Conservation (phyloP, 2,113 vertebrate genomes). For the Nannobrachium achirus region DNA sequence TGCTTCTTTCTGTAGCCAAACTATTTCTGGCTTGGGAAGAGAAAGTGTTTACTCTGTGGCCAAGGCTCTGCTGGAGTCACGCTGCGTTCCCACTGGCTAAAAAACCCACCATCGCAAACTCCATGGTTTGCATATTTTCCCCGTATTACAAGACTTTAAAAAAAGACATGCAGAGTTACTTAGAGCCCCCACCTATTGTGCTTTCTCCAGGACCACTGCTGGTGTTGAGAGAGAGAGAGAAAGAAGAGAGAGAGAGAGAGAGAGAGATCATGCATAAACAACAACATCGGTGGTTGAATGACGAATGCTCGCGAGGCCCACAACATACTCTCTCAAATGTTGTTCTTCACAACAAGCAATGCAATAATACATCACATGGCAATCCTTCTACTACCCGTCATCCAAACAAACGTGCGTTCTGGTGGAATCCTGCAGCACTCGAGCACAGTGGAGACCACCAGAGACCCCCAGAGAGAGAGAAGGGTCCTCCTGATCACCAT, state of each 20-base stretch:
- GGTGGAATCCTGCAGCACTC: slow-evolving; percentile 24
- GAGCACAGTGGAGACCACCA: not conserved
- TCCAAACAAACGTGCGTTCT: slow-evolving; percentile 11
- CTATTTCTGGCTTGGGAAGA: slow-evolving; percentile 84
- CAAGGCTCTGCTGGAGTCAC: slow-evolving; percentile 75
- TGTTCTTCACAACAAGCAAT: slow-evolving; percentile 45
- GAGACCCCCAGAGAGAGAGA: not conserved
- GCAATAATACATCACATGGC: slow-evolving; percentile 26
- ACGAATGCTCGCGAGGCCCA: slow-evolving; percentile 57
- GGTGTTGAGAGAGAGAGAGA: slow-evolving; percentile 43
- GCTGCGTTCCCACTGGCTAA: slow-evolving; percentile 80
- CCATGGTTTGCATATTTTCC: slow-evolving; percentile 82
- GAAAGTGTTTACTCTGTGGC: slow-evolving; percentile 83
- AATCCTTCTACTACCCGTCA: slow-evolving; percentile 25
- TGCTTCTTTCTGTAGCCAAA: slow-evolving; percentile 70
- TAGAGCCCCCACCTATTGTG: too few relatives aligned
- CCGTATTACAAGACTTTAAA: slow-evolving; percentile 78
- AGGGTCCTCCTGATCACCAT: not conserved
- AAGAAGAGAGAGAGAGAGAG: slow-evolving; percentile 10
- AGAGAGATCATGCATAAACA: slow-evolving; percentile 67
- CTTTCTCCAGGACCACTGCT: too few relatives aligned
- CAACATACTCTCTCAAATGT: slow-evolving; percentile 6
- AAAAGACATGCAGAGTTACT: slow-evolving; percentile 25
- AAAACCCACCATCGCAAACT: slow-evolving; percentile 77
- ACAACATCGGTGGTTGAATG: slow-evolving; percentile 53